These are phyloP conservation scores for Micromys minutus DNA, from an alignment of 2,113 vertebrate species.

Conservation along the genomic window DNA sequence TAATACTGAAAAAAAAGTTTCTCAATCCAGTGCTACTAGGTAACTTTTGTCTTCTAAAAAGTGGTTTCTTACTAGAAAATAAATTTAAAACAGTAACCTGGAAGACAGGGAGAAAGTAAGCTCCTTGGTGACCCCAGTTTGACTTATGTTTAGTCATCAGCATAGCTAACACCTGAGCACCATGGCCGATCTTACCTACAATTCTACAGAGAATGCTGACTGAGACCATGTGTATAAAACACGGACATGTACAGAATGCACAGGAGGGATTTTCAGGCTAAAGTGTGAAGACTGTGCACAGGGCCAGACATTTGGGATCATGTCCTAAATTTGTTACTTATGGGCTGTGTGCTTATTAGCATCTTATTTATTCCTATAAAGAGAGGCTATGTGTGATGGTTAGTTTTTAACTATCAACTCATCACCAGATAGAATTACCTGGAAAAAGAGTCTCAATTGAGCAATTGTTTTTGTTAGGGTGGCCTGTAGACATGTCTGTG, in stretches of 20 bases:
- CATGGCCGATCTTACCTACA: not conserved
- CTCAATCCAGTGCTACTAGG: not conserved
- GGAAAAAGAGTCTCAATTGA: not conserved
- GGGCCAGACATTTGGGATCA: not conserved
- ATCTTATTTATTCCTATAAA: not conserved
- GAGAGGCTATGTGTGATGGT: not conserved
- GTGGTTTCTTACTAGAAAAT: not conserved
- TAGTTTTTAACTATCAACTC: not conserved
- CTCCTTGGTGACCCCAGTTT: not conserved
- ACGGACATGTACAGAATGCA: too few species aligned
- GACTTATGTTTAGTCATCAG: not conserved
- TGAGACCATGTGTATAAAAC: not conserved
- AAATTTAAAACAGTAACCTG: slow-evolving; percentile 18
- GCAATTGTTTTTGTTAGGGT: not conserved
- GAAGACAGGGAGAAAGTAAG: not conserved
- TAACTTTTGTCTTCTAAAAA: slow-evolving; percentile 36
- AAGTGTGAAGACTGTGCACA: not conserved
- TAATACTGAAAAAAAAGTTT: slow-evolving; percentile 6
- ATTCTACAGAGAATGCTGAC: not conserved
- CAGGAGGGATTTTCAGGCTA: not conserved
- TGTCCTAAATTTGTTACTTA: not conserved
- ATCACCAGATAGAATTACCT: not conserved
- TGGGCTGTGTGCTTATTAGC: not conserved
- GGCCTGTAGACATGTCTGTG: not conserved
- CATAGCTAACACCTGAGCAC: not conserved